Conservation (phyloP, 2,888 invertebrate species). For the Plagodis dolabraria region DNA sequence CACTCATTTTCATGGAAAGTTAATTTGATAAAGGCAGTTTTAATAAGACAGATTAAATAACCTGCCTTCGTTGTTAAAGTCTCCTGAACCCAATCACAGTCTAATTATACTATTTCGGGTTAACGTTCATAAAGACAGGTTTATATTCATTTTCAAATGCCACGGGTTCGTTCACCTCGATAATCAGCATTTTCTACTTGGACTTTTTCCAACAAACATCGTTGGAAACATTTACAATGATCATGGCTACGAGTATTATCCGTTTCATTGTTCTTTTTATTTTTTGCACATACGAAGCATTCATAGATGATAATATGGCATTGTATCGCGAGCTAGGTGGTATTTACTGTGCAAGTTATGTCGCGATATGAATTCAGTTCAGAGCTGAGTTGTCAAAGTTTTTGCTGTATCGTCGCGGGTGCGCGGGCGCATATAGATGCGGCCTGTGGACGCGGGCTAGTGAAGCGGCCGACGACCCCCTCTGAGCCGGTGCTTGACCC, state of each 20-base stretch:
- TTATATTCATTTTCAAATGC: constrained; percentile 13
- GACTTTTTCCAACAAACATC: constrained; percentile 15
- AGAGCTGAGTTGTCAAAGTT: constrained; percentile 52
- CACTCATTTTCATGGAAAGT: constrained; percentile 21
- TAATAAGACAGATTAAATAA: constrained; percentile 5
- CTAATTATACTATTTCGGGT: background rate
- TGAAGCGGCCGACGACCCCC: constrained; percentile 49
- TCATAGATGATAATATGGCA: constrained; percentile 10
- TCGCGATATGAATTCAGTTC: constrained; percentile 57
- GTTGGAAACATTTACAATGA: constrained; percentile 8
- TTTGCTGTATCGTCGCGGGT: constrained; percentile 57
- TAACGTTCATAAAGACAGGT: background rate
- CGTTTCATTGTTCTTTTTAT: constrained; percentile 17
- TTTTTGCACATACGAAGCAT: constrained; percentile 13
- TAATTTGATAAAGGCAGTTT: constrained; percentile 15
- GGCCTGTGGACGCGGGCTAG: constrained; percentile 53
- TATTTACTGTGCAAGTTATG: constrained; percentile 42
- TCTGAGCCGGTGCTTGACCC: constrained; percentile 70
- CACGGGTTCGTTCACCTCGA: constrained; percentile 20
- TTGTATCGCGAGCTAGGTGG: constrained; percentile 14
- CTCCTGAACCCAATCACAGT: background rate
- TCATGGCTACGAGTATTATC: constrained; percentile 5
- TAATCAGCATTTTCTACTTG: constrained; percentile 15
- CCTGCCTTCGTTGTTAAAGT: constrained; percentile 7
- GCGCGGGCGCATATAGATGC: constrained; percentile 71